These are phyloP conservation scores for Microtus richardsoni DNA, from an alignment of 2,113 vertebrate genomes.

Conservation along the genomic window DNA sequence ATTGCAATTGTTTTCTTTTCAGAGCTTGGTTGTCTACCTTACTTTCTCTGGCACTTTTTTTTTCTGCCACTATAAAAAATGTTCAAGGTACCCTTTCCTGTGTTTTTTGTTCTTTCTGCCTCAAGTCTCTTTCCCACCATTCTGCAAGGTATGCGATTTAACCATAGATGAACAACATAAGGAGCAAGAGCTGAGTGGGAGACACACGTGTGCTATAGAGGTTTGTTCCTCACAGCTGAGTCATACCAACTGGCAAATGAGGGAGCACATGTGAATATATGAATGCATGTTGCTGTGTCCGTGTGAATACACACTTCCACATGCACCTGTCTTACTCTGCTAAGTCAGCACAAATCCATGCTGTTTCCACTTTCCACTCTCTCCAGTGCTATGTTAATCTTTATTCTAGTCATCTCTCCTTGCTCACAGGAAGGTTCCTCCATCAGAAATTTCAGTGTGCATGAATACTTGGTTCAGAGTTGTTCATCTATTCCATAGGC, in stretches of 20 bases:
- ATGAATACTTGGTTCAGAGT: neutral
- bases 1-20: neutral
- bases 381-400: neutral
- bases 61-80: neutral
- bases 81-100: neutral
- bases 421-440: neutral
- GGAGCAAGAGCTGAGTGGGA: neutral
- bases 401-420: neutral
- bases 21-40: accelerated
- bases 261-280: neutral
- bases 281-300: accelerated
- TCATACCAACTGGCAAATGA: neutral
- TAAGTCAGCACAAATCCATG: neutral
- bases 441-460: neutral
- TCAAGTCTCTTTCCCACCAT: neutral
- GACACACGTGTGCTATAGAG: too few species aligned
- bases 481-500: neutral
- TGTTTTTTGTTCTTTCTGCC: neutral
- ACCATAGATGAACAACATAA: neutral
- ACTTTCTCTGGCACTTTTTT: neutral
- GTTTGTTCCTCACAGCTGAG: neutral
- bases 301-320: neutral
- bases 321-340: neutral
- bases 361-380: neutral
- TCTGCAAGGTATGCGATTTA: neutral